These are phyloP conservation scores for Drosophila paucipuncta DNA, from an alignment of 2,888 invertebrate species.

Conservation along the genomic window DNA sequence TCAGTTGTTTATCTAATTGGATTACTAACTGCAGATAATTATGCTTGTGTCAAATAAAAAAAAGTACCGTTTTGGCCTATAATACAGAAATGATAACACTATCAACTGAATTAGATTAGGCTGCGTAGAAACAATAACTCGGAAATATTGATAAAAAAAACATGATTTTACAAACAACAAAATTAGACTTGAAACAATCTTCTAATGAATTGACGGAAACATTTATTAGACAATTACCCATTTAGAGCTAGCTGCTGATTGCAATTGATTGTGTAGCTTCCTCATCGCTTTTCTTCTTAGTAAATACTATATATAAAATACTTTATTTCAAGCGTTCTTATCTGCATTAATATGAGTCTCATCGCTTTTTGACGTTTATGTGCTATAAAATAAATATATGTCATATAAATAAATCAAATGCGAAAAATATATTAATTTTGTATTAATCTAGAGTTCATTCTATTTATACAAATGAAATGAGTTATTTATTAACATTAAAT, in stretches of 20 bases:
- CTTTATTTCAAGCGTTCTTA: neutral
- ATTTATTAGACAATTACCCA: neutral
- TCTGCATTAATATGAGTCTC: neutral
- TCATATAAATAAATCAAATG: neutral
- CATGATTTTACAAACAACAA: neutral
- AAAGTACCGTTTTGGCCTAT: neutral
- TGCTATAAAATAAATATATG: neutral
- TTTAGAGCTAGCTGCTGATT: neutral
- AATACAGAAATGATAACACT: neutral
- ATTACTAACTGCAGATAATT: slow-evolving; percentile 13
- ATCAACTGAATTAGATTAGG: neutral
- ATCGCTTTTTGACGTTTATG: neutral
- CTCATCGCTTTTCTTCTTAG: neutral
- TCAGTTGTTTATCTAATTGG: slow-evolving; percentile 11
- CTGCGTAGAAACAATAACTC: neutral
- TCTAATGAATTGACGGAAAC: neutral
- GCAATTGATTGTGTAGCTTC: neutral
- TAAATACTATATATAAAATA: no score
- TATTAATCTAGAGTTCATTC: neutral
- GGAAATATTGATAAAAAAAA: neutral
- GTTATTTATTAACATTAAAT: neutral
- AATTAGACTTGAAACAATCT: neutral
- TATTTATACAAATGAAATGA: neutral
- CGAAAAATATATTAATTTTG: neutral
- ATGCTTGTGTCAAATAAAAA: neutral